These are phyloP conservation scores for Bombus consobrinus DNA, from an alignment of 1,140 invertebrate genomes.

Conservation along the genomic window DNA sequence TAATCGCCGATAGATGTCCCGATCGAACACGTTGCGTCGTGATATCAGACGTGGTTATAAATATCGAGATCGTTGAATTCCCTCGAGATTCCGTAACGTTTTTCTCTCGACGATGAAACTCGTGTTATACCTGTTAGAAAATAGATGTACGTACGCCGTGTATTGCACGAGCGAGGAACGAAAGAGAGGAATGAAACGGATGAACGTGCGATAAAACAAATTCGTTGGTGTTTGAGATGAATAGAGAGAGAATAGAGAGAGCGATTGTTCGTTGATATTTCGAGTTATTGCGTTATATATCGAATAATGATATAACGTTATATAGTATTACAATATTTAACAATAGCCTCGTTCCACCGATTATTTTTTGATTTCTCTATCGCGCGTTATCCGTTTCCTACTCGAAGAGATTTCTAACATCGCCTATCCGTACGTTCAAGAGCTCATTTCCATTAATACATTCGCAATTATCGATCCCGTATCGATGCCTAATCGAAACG, in stretches of 20 bases:
- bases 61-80: not conserved
- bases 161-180: no score
- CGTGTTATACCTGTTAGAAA: no score
- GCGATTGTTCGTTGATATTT: no score
- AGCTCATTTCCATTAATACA: not conserved
- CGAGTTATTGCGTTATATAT: no score
- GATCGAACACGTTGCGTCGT: not conserved
- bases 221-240: no score
- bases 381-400: not conserved
- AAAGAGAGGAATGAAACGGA: no score
- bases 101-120: not conserved
- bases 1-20: not conserved
- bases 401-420: not conserved
- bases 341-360: accelerated
- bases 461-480: not conserved
- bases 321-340: accelerated
- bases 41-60: not conserved
- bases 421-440: accelerated
- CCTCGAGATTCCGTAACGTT: not conserved
- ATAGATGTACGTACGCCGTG: accelerated
- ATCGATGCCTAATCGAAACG: not conserved
- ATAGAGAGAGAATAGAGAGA: no score
- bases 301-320: no score
- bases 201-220: no score
- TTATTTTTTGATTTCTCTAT: no score